These are phyloP conservation scores for Saccostrea echinata DNA, from an alignment of 1,140 invertebrate genomes.

Conservation along the genomic window DNA sequence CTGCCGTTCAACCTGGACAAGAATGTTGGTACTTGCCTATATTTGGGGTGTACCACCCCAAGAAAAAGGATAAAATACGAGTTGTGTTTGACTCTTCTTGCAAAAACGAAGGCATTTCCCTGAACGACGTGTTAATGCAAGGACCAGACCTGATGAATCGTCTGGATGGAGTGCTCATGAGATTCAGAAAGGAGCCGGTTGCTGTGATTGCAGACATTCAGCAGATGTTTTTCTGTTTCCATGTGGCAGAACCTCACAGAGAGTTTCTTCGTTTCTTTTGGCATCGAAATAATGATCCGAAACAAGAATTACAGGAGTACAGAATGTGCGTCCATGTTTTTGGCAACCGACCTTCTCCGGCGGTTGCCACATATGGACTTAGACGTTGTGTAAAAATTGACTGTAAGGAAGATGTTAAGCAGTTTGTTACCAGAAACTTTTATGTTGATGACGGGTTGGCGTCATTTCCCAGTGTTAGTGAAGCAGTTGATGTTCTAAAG, in stretches of 20 bases:
- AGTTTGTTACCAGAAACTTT: not conserved
- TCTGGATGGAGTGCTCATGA: conserved; percentile 4
- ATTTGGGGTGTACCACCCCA: conserved; percentile 24
- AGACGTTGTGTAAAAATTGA: not conserved
- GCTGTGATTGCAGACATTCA: not conserved
- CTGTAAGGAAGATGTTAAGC: not conserved
- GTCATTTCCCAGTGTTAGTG: not conserved
- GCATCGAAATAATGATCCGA: not conserved
- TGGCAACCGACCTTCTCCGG: conserved; percentile 6
- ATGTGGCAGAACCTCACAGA: not conserved
- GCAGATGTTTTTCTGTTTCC: not conserved
- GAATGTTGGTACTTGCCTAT: conserved; percentile 42
- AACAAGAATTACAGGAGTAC: not conserved
- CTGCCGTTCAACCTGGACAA: too few relatives aligned
- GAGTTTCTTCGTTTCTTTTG: conserved; percentile 20
- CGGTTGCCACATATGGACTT: not conserved
- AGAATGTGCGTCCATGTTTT: conserved; percentile 2
- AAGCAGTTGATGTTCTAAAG: not conserved
- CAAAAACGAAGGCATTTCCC: not conserved
- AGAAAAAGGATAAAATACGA: not conserved
- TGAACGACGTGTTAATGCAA: conserved; percentile 18
- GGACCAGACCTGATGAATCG: conserved; percentile 40
- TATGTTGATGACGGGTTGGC: conserved; percentile 30
- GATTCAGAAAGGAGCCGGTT: conserved; percentile 3
- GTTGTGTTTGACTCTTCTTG: conserved; percentile 33